phyloP scores from a whole-genome alignment of 2,113 vertebrate species.

The Azemiops feae region DNA sequence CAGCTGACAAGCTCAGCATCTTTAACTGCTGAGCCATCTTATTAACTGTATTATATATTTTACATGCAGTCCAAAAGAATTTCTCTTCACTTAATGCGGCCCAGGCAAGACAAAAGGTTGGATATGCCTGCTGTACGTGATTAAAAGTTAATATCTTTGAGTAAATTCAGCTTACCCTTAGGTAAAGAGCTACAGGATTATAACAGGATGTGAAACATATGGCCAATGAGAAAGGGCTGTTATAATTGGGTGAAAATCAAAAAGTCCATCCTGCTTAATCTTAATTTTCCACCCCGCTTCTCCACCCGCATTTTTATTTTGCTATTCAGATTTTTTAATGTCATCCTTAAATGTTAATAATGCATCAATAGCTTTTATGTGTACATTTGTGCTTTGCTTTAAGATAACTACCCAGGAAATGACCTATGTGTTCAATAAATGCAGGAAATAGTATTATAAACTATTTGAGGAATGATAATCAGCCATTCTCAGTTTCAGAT shows the following conservation, averaged over 20 bases:
- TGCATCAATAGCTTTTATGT: background rate
- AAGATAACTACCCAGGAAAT: background rate
- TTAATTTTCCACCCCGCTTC: background rate
- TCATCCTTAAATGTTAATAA: background rate
- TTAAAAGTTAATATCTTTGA: background rate
- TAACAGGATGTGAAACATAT: background rate
- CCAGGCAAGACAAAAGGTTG: background rate
- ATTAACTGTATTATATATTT: background rate
- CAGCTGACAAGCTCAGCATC: background rate
- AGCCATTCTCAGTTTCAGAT: background rate
- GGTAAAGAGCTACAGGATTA: background rate
- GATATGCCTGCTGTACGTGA: accelerated
- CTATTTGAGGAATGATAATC: background rate
- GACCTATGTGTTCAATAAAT: background rate
- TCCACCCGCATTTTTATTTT: background rate
- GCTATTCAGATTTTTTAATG: background rate
- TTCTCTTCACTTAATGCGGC: background rate
- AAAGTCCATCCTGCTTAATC: background rate
- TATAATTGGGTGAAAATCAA: background rate
- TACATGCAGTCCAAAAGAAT: background rate
- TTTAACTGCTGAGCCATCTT: background rate
- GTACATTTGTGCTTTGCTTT: background rate
- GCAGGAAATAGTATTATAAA: background rate
- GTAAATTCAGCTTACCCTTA: background rate
- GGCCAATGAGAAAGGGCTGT: background rate